Evolutionary conservation across 1,140 invertebrate genomes (phyloP).

Genomic region (Caenorhabditis remanei): DNA sequence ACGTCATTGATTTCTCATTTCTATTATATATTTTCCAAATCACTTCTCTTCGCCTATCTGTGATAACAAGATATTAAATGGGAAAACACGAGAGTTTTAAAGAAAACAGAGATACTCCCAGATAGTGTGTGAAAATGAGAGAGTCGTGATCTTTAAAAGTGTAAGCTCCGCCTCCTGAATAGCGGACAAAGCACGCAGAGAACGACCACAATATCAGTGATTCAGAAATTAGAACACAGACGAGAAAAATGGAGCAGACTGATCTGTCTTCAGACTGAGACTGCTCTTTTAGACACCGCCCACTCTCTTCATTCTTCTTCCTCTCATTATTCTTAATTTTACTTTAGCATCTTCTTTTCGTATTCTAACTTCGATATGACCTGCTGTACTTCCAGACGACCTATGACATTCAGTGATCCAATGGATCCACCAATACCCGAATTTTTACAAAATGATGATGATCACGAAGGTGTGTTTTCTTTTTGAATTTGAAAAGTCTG

Average conservation of each 20-base stretch:
- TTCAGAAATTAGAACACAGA: background rate
- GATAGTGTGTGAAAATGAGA: background rate
- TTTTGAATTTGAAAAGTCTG: background rate
- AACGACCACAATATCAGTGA: slow-evolving; percentile 25
- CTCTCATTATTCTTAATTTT: background rate
- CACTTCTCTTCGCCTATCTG: background rate
- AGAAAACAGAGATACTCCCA: background rate
- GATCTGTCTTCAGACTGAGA: slow-evolving; percentile 26
- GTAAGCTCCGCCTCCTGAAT: slow-evolving; percentile 2
- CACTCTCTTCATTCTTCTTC: background rate
- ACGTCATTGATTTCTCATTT: slow-evolving; percentile 33
- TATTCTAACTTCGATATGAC: background rate
- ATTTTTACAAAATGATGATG: background rate
- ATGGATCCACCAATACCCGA: slow-evolving; percentile 14
- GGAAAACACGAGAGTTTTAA: background rate
- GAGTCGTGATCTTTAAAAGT: slow-evolving; percentile 35
- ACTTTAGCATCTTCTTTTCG: background rate
- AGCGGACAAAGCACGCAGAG: background rate
- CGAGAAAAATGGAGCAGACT: background rate
- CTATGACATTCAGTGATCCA: slow-evolving; percentile 41
- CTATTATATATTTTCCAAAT: slow-evolving; percentile 6
- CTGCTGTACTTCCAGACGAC: slow-evolving; percentile 13
- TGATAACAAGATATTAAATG: background rate
- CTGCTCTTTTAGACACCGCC: slow-evolving; percentile 22
- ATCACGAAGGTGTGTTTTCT: slow-evolving; percentile 5